A percentile compares a stretch with the other conserved stretches of the same genome.
These are phyloP conservation scores for Polypedilum vanderplanki DNA, from an alignment of 1,140 invertebrate species.

Conservation along the genomic window DNA sequence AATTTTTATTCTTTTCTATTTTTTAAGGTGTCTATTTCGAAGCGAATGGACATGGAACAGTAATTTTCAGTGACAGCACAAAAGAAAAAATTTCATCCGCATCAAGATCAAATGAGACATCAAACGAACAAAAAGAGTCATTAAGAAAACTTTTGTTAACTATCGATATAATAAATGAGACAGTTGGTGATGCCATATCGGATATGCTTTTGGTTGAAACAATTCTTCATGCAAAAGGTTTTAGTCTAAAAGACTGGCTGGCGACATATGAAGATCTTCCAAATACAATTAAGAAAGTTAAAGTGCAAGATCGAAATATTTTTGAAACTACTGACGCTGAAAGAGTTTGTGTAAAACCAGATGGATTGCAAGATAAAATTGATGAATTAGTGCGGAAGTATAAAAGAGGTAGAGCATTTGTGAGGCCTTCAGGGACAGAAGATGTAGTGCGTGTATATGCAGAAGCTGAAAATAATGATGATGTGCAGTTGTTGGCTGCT, in stretches of 20 bases:
- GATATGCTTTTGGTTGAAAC: slow-evolving; percentile 92
- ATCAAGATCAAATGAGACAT: slow-evolving; percentile 35
- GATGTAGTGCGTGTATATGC: slow-evolving; percentile 94
- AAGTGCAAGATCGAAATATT: slow-evolving; percentile 73
- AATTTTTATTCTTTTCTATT: background rate
- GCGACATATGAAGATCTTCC: slow-evolving; percentile 67
- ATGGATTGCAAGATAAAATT: slow-evolving; percentile 76
- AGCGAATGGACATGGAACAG: slow-evolving; percentile 98
- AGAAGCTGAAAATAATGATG: slow-evolving; percentile 73
- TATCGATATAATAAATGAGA: slow-evolving; percentile 87
- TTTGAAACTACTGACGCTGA: slow-evolving; percentile 84
- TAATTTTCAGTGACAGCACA: slow-evolving; percentile 65
- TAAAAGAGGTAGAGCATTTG: slow-evolving; percentile 73
- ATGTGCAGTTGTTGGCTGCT: slow-evolving; percentile 63
- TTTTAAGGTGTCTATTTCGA: slow-evolving; percentile 83
- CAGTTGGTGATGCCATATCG: slow-evolving; percentile 94
- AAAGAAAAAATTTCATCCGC: slow-evolving; percentile 48
- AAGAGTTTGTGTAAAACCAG: slow-evolving; percentile 65
- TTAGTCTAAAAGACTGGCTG: slow-evolving; percentile 74
- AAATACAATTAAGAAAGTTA: slow-evolving; percentile 81
- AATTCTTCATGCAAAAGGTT: slow-evolving; percentile 73
- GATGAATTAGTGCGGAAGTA: slow-evolving; percentile 64
- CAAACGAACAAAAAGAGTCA: slow-evolving; percentile 45
- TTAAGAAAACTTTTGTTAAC: slow-evolving; percentile 57
- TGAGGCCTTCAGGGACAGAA: slow-evolving; percentile 95